phyloP scores from a whole-genome alignment of 2,113 vertebrate genomes.

The Mystacornis crossleyi region DNA sequence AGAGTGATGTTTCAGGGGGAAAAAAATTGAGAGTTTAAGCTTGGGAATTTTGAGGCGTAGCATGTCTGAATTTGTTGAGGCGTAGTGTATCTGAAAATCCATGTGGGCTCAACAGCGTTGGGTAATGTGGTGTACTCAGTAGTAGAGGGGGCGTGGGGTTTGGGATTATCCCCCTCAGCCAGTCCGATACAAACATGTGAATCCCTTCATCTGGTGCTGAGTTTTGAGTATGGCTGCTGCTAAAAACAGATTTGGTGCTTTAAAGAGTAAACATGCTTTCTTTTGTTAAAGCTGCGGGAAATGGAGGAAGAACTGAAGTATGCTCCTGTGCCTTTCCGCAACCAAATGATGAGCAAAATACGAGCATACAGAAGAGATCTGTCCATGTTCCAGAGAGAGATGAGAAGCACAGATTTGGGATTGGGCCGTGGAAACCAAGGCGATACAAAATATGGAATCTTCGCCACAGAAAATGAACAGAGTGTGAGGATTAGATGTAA shows the following conservation, averaged over 20 bases:
- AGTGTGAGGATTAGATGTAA: constrained; percentile 75
- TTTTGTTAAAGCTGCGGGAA: constrained; percentile 81
- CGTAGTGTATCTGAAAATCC: background rate
- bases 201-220: background rate
- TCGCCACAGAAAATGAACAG: constrained; percentile 85
- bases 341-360: constrained; percentile 88
- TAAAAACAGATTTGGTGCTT: background rate
- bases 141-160: fast-evolving
- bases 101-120: background rate
- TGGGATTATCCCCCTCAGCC: background rate
- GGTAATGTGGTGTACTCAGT: fast-evolving
- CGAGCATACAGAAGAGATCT: constrained; percentile 87
- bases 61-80: background rate
- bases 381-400: constrained; percentile 88
- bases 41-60: background rate
- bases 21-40: background rate
- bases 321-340: constrained; percentile 85
- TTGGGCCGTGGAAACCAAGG: constrained; percentile 63
- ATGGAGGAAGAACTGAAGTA: constrained; percentile 92
- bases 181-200: background rate
- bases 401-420: constrained; percentile 78
- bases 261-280: background rate
- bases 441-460: constrained; percentile 78
- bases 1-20: background rate
- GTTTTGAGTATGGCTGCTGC: background rate